These are phyloP conservation scores for Leucoraja ocellata DNA, from an alignment of 2,797 vertebrate genomes.

Conservation along the genomic window DNA sequence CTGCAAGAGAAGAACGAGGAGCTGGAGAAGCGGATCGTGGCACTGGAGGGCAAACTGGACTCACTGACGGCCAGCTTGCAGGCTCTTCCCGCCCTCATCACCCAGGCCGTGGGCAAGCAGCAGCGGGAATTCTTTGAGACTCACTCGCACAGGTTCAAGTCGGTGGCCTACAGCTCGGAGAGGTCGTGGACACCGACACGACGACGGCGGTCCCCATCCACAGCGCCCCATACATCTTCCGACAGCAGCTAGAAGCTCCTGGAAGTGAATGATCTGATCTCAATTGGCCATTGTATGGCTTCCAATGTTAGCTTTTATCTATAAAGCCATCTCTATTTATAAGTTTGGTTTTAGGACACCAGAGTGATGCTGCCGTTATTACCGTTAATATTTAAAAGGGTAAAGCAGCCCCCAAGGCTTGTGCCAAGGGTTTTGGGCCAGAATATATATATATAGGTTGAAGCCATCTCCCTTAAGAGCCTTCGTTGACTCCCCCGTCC, in stretches of 20 bases:
- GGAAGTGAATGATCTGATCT: conserved; percentile 69
- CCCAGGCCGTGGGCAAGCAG: conserved; percentile 72
- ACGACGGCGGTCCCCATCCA: conserved; percentile 60
- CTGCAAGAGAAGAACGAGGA: conserved; percentile 82
- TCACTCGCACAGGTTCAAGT: conserved; percentile 61
- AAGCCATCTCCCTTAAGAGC: conserved; percentile 33
- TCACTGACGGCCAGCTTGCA: conserved; percentile 69
- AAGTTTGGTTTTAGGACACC: conserved; percentile 60
- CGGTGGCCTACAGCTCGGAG: conserved; percentile 63
- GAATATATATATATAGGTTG: conserved; percentile 24
- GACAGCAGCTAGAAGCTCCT: conserved; percentile 69
- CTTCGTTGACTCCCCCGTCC: background rate
- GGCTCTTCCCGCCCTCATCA: conserved; percentile 71
- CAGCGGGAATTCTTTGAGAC: conserved; percentile 70
- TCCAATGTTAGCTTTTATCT: conserved; percentile 76
- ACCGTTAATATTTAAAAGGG: conserved; percentile 37
- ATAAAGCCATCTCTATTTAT: conserved; percentile 75
- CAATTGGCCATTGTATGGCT: conserved; percentile 88
- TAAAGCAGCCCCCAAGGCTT: conserved; percentile 34
- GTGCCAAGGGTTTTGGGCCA: conserved; percentile 32
- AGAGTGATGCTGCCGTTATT: conserved; percentile 58
- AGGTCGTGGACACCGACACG: conserved; percentile 61
- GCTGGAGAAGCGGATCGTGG: conserved; percentile 70
- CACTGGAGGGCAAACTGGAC: conserved; percentile 76
- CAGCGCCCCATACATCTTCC: conserved; percentile 68